Evolutionary conservation across 2,888 invertebrate species (phyloP), one percentile per base, ranked within the genome.

Genomic region (Calameuta filiformis): DNA sequence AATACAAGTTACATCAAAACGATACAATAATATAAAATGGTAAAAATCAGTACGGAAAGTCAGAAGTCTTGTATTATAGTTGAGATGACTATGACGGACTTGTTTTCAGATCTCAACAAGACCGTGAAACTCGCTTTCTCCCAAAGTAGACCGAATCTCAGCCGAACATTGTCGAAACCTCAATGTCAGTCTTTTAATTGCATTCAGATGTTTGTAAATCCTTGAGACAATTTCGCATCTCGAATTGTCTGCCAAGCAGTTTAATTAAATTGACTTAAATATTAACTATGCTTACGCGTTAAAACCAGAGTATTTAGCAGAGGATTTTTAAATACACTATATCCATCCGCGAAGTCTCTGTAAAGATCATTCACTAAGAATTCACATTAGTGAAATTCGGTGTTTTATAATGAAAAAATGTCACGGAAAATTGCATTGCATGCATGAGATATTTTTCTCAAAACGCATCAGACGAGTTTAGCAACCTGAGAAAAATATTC

Each of bases 21-120:
- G 84, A 87, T 85, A 84, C 69, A 77, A 81, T 83, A 83, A 85
- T 87, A 88, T 83, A 87, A 88, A 87, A 87, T 80, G 83, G 87
- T 89, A 87, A 84, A 87, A 88, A 87, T 88, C 85, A 89, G 83
- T 88, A 87, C 82, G 82, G 87, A 88, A 87, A 86, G 83, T 88
- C 81, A 84, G 79, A 81, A 87, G 83, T 87, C 83, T 86, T 84
- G 81, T 83, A 80, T 80, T 76, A 84, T 76, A 84, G 79, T 81
- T 82, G 79, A 73, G 76, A 76, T 81, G 81, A 76, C 80, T 81
- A 85, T 81, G 79, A 76, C 77, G 77, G 82, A 73, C 73, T 76
- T 75, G 35, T 31, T 71, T 71, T 71, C 4, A 31, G 56, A 56
- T 56, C 56, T 56, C 9, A 56, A 56, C 56, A 56, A 56, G 56